Conservation (phyloP, 2,888 invertebrate species). For the Mimachlamys varia region DNA sequence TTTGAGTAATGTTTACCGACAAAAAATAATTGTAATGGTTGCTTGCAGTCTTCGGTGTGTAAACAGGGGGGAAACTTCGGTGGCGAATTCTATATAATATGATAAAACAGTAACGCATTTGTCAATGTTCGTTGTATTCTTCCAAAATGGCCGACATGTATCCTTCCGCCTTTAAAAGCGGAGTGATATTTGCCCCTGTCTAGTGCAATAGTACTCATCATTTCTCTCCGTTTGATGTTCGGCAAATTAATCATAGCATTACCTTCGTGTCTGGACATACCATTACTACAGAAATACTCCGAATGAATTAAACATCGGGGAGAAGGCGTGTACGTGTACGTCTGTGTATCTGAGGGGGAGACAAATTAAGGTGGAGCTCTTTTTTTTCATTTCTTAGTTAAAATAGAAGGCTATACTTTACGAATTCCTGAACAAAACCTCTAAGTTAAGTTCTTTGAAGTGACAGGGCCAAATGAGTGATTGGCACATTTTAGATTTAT, state of each 20-base stretch:
- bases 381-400: neutral
- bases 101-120: neutral
- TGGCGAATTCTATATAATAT: neutral
- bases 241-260: neutral
- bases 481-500: neutral
- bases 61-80: no score
- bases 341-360: no score
- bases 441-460: neutral
- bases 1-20: neutral
- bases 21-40: no score
- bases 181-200: neutral
- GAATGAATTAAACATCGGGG: neutral
- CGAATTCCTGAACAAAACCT: neutral
- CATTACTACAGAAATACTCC: neutral
- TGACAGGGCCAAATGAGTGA: slow-evolving; percentile 28
- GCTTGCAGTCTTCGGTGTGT: no score
- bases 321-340: neutral
- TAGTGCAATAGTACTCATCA: neutral
- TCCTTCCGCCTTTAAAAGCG: neutral
- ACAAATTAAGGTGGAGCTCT: no score
- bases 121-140: neutral
- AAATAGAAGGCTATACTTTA: neutral
- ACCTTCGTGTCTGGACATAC: neutral
- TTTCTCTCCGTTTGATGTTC: neutral
- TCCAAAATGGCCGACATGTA: neutral